Base-by-base conservation (phyloP, 2,113 vertebrate species). In the Muntiacus muntjak region DNA sequence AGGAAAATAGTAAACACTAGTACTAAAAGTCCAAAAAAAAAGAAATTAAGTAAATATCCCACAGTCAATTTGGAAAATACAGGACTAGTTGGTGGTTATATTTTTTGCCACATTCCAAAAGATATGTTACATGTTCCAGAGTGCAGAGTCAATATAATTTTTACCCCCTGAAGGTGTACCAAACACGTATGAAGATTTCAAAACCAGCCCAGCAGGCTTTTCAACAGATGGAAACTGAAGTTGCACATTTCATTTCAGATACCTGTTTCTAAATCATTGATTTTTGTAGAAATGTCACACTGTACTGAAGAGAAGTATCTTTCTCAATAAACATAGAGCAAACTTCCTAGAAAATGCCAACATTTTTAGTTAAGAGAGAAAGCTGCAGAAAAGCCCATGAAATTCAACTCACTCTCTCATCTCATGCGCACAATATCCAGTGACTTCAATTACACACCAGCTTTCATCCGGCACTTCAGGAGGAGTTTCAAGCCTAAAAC, bases 271-370 rank as follows among this genome's bases (percentile, higher is more conserved):
- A 88, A 97, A 97, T 93, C 97, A 97, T 62, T 85, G 96, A 97
- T 96, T 97, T 98, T 91, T 96, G 76, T 90, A 93, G 91, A 98
- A 98, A 97, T 97, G 96, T 96, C 98, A 96, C 85, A 90, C 45
- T 4, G 14, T 14, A 87, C 89, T 95, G 89, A 96, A 97, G 71
- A 93, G 95, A 81, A 93, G 83, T 85, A 94, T 97, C 92, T 91
- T 92, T 97, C 96, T 97, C 97, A 40, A 57, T 87, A 76, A 95
- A 87, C 91, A 93, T 36, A 45, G 17, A 76, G 60, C 71, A 85
- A 95, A 79, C 74, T 90, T 97, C 76, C 92, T 82, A 88, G 95
- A 76, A 95, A 98, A 96, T 79, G 89, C 74, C 84, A 62, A 64
- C 28, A 5, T 82, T 95, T 97, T 93, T 36, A 95, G 79, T 87